phyloP scores from a whole-genome alignment of 2,797 vertebrate genomes.

The Sebastes taczanowskii region DNA sequence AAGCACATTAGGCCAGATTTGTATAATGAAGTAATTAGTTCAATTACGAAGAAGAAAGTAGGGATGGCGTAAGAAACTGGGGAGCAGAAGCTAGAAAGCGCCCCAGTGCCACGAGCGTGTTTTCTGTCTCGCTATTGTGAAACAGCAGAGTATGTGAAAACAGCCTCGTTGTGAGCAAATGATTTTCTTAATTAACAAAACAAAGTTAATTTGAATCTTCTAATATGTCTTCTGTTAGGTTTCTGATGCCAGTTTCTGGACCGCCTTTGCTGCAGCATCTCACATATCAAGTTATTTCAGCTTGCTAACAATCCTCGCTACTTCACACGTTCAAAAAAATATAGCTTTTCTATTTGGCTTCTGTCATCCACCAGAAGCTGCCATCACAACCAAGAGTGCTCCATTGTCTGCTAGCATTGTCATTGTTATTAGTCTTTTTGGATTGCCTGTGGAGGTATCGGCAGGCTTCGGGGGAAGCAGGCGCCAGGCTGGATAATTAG shows the following conservation, averaged over 20 bases:
- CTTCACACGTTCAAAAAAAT: constrained; percentile 25
- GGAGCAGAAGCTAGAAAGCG: constrained; percentile 37
- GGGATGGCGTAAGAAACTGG: constrained; percentile 43
- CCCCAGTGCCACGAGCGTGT: constrained; percentile 8
- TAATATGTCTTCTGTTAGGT: neutral
- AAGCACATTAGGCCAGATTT: constrained; percentile 82
- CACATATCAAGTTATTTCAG: constrained; percentile 17
- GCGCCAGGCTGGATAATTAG: constrained; percentile 83
- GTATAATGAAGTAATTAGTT: constrained; percentile 85
- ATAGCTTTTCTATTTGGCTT: constrained; percentile 51
- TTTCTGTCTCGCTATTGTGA: constrained; percentile 33
- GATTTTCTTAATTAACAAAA: constrained; percentile 34
- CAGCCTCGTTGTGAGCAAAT: constrained; percentile 17
- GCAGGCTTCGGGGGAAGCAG: constrained; percentile 67
- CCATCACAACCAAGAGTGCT: constrained; percentile 58
- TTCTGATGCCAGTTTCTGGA: neutral
- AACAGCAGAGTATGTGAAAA: constrained; percentile 29
- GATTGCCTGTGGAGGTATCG: constrained; percentile 75
- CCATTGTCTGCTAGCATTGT: constrained; percentile 75
- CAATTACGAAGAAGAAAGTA: constrained; percentile 75
- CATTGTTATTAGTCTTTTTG: constrained; percentile 81
- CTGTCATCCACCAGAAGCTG: constrained; percentile 49
- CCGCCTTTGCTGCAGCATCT: neutral
- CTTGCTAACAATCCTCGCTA: constrained; percentile 17
- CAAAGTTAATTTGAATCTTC: constrained; percentile 34